These are phyloP conservation scores for Drosophila erecta DNA, from an alignment of 1,140 invertebrate genomes.

Conservation along the genomic window DNA sequence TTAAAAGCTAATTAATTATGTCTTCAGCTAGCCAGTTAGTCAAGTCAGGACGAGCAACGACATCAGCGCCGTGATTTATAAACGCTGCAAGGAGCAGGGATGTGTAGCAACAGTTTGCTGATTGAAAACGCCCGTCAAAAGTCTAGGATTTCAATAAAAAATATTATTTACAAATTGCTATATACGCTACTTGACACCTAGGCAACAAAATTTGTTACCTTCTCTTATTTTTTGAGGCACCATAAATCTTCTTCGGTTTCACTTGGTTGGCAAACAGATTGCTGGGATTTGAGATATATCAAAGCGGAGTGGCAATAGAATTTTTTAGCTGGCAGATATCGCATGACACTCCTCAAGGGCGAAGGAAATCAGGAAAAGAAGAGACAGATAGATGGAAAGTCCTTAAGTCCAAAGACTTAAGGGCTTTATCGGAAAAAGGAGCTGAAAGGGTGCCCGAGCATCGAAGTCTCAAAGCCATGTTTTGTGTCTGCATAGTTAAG, in stretches of 20 bases:
- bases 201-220: constrained; percentile 47
- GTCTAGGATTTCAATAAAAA: constrained; percentile 73
- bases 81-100: constrained; percentile 2
- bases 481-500: constrained; percentile 18
- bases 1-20: constrained; percentile 83
- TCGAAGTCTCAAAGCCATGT: constrained; percentile 25
- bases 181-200: constrained; percentile 68
- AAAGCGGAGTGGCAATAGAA: constrained; percentile 32
- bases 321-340: constrained; percentile 34
- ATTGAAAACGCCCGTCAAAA: constrained; percentile 71
- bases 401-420: constrained; percentile 37
- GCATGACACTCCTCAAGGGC: constrained; percentile 7
- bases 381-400: constrained; percentile 40
- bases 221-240: constrained; percentile 30
- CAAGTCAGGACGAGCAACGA: constrained; percentile 59
- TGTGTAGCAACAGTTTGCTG: constrained; percentile 50
- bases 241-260: constrained; percentile 81
- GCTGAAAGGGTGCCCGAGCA: constrained; percentile 13
- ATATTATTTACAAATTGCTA: constrained; percentile 69
- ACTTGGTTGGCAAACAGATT: constrained; percentile 73
- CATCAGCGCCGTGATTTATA: constrained; percentile 63
- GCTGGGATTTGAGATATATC: constrained; percentile 70
- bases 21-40: constrained; percentile 71
- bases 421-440: constrained; percentile 19
- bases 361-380: constrained; percentile 20